phyloP scores from a whole-genome alignment of 2,113 vertebrate species.

The Sterna hirundo region DNA sequence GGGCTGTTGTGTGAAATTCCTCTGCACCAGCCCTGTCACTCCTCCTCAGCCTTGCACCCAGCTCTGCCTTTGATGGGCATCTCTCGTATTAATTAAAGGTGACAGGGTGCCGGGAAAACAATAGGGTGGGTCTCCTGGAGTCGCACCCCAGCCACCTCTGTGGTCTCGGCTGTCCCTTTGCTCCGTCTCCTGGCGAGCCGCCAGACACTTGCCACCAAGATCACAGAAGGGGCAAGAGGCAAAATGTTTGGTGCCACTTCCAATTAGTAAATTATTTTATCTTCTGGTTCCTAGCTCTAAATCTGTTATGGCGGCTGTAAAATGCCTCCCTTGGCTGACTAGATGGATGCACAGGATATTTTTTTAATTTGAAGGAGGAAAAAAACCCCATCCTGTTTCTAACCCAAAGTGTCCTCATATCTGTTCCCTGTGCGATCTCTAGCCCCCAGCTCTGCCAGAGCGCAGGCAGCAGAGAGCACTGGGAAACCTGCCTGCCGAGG shows the following conservation, averaged over 20 bases:
- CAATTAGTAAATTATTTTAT: constrained; percentile 73
- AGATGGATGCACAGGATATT: constrained; percentile 62
- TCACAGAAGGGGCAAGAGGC: constrained; percentile 69
- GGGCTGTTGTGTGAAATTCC: constrained; percentile 64
- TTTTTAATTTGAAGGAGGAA: constrained; percentile 45
- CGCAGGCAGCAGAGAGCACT: not conserved
- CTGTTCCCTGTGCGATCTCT: not conserved
- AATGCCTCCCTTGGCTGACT: constrained; percentile 22
- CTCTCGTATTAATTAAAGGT: not conserved
- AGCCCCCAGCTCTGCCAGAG: not conserved
- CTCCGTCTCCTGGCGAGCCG: constrained; percentile 6
- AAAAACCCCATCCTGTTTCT: not conserved
- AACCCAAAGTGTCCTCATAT: not conserved
- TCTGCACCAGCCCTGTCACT: constrained; percentile 61
- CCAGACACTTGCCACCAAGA: constrained; percentile 54
- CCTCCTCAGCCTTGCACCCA: constrained; percentile 39
- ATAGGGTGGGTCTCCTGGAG: not conserved
- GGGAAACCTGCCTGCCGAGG: not conserved
- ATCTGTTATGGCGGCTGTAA: constrained; percentile 40
- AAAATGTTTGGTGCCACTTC: constrained; percentile 74
- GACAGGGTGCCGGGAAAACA: not conserved
- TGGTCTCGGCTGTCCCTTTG: not conserved
- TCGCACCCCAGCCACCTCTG: not conserved
- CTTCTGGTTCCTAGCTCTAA: constrained; percentile 37
- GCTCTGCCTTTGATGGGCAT: constrained; percentile 46